Evolutionary conservation across 2,113 vertebrate genomes (phyloP).

Genomic region (Sorex araneus): DNA sequence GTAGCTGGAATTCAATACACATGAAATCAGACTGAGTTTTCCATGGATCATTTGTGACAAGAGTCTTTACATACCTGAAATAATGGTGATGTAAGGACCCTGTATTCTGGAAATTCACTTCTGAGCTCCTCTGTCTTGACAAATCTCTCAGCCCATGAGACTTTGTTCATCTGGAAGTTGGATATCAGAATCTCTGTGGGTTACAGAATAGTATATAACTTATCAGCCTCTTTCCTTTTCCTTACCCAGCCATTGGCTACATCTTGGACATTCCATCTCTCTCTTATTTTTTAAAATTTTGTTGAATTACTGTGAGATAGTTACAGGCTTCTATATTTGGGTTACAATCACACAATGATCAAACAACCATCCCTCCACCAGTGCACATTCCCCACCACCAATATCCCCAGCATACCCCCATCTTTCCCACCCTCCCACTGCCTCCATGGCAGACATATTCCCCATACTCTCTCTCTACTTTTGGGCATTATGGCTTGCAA

Average conservation of each 20-base stretch:
- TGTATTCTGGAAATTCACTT: constrained; percentile 45
- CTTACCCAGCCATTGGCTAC: not conserved
- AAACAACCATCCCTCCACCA: no score
- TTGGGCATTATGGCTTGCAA: no score
- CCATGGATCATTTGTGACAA: constrained; percentile 47
- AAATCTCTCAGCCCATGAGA: constrained; percentile 6
- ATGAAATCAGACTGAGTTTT: constrained; percentile 87
- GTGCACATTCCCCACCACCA: no score
- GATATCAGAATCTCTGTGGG: not conserved
- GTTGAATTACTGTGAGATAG: no score
- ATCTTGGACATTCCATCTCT: not conserved
- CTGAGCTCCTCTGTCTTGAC: not conserved
- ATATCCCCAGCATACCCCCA: no score
- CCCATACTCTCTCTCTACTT: no score
- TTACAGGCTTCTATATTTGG: no score
- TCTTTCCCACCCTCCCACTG: no score
- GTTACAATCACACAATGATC: no score
- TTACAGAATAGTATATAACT: not conserved
- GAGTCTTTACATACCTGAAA: constrained; percentile 44
- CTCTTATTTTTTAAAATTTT: no score
- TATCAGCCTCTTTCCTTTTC: not conserved
- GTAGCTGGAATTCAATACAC: constrained; percentile 79
- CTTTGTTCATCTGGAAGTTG: constrained; percentile 25
- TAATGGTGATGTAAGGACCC: constrained; percentile 36
- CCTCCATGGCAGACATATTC: no score